Base-by-base conservation (phyloP, 1,140 invertebrate genomes). In the Leguminivora glycinivorella region DNA sequence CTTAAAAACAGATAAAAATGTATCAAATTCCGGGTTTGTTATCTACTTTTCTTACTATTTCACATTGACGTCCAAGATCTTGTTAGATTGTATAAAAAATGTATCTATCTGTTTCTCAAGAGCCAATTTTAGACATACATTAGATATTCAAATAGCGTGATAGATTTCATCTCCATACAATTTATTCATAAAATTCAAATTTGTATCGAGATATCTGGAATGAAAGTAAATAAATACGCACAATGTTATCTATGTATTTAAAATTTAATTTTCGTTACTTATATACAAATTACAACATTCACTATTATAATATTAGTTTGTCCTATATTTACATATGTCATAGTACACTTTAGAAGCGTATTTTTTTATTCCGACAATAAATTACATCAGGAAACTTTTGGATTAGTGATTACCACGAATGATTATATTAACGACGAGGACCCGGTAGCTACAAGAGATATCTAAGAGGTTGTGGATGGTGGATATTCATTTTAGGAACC, bases 271-370 rank as follows among this genome's bases (percentile, higher is more conserved):
- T 88, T 88, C 83, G 79, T 90, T 91, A 91, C 89, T 89, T 91
- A 91, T 91, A 91, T 91, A 91, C 89, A 91, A 89, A 91, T 89
- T 89, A 91, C 89, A 91, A 91, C 89, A 91, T 91, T 91, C 80
- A 91, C 89, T 91, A 91, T 89, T 88, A 89, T 88, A 85, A 87
- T 90, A 88, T 88, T 88, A 90, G 87, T 90, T 85, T 78, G 78
- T 87, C 83, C 87, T 89, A 89, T 89, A 89, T 90, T 88, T 89
- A 89, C 87, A 89, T 83, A 88, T 83, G 85, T 90, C 85, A 87
- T 87, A 86, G 81, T 89, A 90, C 88, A 89, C 88, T 90, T 90
- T 87, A 90, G 82, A 89, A 90, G 88, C 88, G 88, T 90, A 83
- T 88, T 73, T 84, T 87, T 88, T 89, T 52, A 22, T 86, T 82